Percentiles rank a stretch among this genome's conserved stretches.
These are phyloP conservation scores for Mythimna ferrago DNA, from an alignment of 2,888 invertebrate genomes.

Conservation along the genomic window DNA sequence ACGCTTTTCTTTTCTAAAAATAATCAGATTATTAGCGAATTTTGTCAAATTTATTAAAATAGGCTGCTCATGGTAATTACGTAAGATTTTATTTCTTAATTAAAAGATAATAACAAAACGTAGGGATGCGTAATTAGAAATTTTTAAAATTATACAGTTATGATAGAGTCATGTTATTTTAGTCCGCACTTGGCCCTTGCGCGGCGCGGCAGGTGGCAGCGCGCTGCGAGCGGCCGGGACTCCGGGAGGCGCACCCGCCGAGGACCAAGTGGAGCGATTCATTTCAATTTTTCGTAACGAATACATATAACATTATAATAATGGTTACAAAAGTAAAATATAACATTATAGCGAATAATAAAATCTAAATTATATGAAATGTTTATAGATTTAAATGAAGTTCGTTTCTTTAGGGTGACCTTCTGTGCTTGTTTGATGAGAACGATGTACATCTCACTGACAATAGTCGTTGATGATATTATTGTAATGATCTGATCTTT, in stretches of 20 bases:
- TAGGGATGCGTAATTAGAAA: conserved; percentile 90
- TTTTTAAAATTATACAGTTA: conserved; percentile 91
- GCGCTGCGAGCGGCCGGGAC: conserved; percentile 18
- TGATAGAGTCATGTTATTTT: conserved; percentile 87
- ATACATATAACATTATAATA: conserved; percentile 91
- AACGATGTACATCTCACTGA: conserved; percentile 83
- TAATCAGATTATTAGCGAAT: conserved; percentile 88
- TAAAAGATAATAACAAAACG: conserved; percentile 90
- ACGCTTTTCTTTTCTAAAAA: conserved; percentile 87
- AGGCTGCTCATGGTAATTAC: conserved; percentile 90
- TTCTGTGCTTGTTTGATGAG: conserved; percentile 87
- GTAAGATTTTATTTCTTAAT: conserved; percentile 91
- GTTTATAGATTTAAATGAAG: conserved; percentile 90
- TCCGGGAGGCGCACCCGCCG: conserved; percentile 45
- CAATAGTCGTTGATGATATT: conserved; percentile 85
- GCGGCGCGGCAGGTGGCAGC: conserved; percentile 54
- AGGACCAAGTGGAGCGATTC: conserved; percentile 79
- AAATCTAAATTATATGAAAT: conserved; percentile 91
- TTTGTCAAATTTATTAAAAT: conserved; percentile 90
- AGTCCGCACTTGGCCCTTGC: conserved; percentile 78
- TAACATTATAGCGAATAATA: conserved; percentile 91
- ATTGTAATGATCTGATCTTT: conserved; percentile 84
- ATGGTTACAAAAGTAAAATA: conserved; percentile 91
- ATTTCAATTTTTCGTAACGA: conserved; percentile 89
- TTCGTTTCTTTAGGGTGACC: conserved; percentile 89